Evolutionary conservation across 2,113 vertebrate genomes (phyloP).

Genomic region (Cynopterus brachyotis): DNA sequence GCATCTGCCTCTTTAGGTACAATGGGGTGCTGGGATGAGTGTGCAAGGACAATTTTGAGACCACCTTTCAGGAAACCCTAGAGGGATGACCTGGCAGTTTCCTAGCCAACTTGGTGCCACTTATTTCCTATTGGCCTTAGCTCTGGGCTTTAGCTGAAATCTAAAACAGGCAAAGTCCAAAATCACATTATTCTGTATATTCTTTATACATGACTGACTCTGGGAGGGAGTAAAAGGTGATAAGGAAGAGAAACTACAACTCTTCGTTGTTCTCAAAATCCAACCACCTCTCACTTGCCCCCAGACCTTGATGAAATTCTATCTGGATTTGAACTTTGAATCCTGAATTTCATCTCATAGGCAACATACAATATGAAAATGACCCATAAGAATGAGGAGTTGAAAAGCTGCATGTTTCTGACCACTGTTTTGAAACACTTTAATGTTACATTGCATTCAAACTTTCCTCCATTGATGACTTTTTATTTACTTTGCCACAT

Average conservation of each 20-base stretch:
- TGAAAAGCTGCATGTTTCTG: conserved; percentile 2
- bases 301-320: not conserved
- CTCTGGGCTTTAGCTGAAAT: not conserved
- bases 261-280: conserved; percentile 18
- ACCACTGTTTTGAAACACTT: not conserved
- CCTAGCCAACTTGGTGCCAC: not conserved
- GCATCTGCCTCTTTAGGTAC: not conserved
- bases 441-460: not conserved
- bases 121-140: not conserved
- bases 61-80: not conserved
- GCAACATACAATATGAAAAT: not conserved
- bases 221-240: not conserved
- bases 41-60: not conserved
- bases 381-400: not conserved
- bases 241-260: not conserved
- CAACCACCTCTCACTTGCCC: not conserved
- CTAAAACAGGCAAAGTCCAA: not conserved
- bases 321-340: conserved; percentile 14
- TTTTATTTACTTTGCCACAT: not conserved
- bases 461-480: not conserved
- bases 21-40: not conserved
- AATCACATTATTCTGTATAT: not conserved
- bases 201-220: not conserved
- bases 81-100: not conserved
- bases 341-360: not conserved